Base-by-base conservation (phyloP, 2,113 vertebrate species). In the Gorsachius goisagi region DNA sequence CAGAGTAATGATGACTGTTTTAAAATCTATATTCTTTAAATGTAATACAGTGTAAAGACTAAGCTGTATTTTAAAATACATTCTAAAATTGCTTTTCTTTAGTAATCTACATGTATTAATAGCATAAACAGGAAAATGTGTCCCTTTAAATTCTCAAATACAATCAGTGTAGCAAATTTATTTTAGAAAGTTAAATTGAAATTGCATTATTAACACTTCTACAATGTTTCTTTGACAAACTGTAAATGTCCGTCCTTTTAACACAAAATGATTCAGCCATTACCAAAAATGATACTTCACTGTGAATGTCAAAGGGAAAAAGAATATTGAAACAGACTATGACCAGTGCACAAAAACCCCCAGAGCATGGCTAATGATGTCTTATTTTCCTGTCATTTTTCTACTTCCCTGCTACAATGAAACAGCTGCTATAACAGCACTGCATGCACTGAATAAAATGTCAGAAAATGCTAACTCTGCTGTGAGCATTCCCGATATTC, bases 341-440 rank as follows among this genome's bases (percentile, higher is more conserved):
- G 89, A 78, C 96, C 95, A 84, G 60, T 59, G 72, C 79, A 93
- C 90, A 97, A 95, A 96, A 71, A 3, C 9, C 50, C 33, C 44
- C 53, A 91, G 92, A 96, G 95, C 76, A 85, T 15, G 59, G 76
- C 73, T 95, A 97, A 98, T 90, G 86, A 95, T 84, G 76, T 96
- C 96, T 95, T 97, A 97, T 98, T 98, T 98, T 97, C 93, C 72
- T 81, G 87, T 96, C 95, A 97, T 96, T 97, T 97, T 93, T 95
- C 69, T 93, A 45, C 95, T 95, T 96, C 68, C 83, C 66, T 58
- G 30, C 75, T 86, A 85, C 94, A 95, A 93, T 84, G 82, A 92
- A 96, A 96, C 93, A 97, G 96, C 78, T 95, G 92, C 91, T 96
- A 35, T 84, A 97, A 97, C 94, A 87, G 82, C 64, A 84, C 44